phyloP scores from a whole-genome alignment of 1,140 invertebrate species.

The Pseudomyrmex pallidus region DNA sequence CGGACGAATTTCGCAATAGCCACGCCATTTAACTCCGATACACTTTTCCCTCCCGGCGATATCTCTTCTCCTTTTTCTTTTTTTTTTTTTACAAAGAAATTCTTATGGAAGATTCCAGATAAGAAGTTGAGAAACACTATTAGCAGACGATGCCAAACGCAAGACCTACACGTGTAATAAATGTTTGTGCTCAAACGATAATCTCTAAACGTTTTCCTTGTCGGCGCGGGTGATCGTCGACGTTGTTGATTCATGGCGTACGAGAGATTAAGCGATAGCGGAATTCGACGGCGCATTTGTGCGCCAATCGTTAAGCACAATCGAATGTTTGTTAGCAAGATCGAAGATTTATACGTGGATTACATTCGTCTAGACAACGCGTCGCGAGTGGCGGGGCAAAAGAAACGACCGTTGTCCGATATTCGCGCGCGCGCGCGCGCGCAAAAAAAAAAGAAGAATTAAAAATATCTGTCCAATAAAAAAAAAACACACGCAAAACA shows the following conservation, averaged over 20 bases:
- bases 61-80: not conserved
- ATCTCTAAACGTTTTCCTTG: slow-evolving; percentile 39
- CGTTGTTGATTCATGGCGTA: slow-evolving; percentile 40
- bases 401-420: not conserved
- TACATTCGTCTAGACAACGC: slow-evolving; percentile 17
- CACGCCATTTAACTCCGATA: not conserved
- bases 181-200: slow-evolving; percentile 33
- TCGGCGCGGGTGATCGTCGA: slow-evolving; percentile 7
- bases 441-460: not conserved
- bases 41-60: not conserved
- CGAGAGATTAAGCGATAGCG: slow-evolving; percentile 32
- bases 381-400: not conserved
- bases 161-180: slow-evolving; percentile 3
- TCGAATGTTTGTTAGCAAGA: slow-evolving; percentile 23
- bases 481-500: not conserved
- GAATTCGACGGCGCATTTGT: slow-evolving; percentile 26
- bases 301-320: slow-evolving; percentile 9
- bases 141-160: slow-evolving; percentile 27
- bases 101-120: not conserved
- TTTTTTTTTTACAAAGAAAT: too few relatives aligned
- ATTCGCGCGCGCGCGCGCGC: not conserved
- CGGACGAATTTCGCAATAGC: not conserved
- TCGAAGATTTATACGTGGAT: slow-evolving; percentile 28
- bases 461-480: slow-evolving; percentile 6
- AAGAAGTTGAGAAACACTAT: slow-evolving; percentile 56